Evolutionary conservation across 2,113 vertebrate genomes (phyloP).

Genomic region (Pelodiscus sinensis): DNA sequence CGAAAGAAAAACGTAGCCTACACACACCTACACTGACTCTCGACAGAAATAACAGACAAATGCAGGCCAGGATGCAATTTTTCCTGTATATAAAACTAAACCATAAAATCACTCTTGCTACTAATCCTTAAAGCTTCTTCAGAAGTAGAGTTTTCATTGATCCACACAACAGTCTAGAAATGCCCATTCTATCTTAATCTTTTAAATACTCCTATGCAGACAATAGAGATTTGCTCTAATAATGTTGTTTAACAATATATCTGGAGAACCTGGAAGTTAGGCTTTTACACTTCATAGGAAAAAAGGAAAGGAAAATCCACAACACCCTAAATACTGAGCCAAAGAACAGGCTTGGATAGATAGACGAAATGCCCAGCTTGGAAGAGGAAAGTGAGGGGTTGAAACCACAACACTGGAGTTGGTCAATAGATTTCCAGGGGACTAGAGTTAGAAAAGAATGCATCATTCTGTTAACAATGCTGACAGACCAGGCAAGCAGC

Average conservation of each 20-base stretch:
- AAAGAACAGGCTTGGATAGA: not conserved
- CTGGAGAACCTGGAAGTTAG: not conserved
- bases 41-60: not conserved
- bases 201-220: conserved; percentile 57
- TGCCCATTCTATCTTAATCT: conserved; percentile 52
- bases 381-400: not conserved
- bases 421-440: not conserved
- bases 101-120: not conserved
- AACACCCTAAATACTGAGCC: not conserved
- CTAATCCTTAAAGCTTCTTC: conserved; percentile 52
- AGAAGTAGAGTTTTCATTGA: conserved; percentile 53
- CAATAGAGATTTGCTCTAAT: conserved; percentile 29
- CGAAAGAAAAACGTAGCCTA: no score
- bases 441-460: not conserved
- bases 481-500: not conserved
- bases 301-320: conserved; percentile 14
- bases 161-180: conserved; percentile 43
- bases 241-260: not conserved
- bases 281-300: not conserved
- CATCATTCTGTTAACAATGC: not conserved
- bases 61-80: not conserved
- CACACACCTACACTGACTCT: not conserved
- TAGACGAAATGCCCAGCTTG: not conserved
- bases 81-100: conserved; percentile 5
- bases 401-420: not conserved